Evolutionary conservation across 2,888 invertebrate genomes (phyloP).

Genomic region (Orthonychiurus folsomi): DNA sequence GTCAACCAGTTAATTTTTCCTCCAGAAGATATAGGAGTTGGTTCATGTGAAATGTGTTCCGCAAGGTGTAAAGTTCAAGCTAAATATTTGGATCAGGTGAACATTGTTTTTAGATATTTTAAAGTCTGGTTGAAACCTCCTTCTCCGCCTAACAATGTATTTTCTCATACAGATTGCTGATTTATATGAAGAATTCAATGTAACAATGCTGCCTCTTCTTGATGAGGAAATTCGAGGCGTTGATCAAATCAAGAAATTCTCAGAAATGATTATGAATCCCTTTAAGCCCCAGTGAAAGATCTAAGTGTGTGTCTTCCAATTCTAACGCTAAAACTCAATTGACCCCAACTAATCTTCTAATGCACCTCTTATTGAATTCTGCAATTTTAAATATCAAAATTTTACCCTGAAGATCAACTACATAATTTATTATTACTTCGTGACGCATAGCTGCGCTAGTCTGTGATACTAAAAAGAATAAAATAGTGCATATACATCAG

Average conservation of each 20-base stretch:
- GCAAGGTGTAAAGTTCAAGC: slow-evolving; percentile 83
- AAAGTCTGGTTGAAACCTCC: slow-evolving; percentile 7
- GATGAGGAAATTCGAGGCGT: slow-evolving; percentile 91
- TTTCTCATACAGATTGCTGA: slow-evolving; percentile 90
- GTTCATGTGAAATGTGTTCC: slow-evolving; percentile 77
- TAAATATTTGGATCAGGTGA: slow-evolving; percentile 96
- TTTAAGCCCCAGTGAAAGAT: too few species aligned
- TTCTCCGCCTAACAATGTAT: slow-evolving; percentile 30
- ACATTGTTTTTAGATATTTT: slow-evolving; percentile 45
- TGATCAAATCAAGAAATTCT: slow-evolving; percentile 73
- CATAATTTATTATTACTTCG: too few species aligned
- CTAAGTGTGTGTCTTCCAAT: too few species aligned
- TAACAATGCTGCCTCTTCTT: slow-evolving; percentile 83
- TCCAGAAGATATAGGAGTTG: slow-evolving; percentile 47
- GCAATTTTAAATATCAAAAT: too few species aligned
- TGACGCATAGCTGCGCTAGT: too few species aligned
- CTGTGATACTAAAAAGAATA: too few species aligned
- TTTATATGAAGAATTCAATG: slow-evolving; percentile 96
- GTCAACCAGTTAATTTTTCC: slow-evolving; percentile 86
- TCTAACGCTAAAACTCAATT: too few species aligned
- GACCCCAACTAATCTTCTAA: too few species aligned
- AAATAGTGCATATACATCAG: too few species aligned
- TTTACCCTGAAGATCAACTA: too few species aligned
- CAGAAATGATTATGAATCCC: slow-evolving; percentile 69
- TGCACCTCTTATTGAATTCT: too few species aligned